Evolutionary conservation across 2,888 invertebrate species (phyloP), one percentile per base, ranked within the genome.

Genomic region (Mythimna vitellina): DNA sequence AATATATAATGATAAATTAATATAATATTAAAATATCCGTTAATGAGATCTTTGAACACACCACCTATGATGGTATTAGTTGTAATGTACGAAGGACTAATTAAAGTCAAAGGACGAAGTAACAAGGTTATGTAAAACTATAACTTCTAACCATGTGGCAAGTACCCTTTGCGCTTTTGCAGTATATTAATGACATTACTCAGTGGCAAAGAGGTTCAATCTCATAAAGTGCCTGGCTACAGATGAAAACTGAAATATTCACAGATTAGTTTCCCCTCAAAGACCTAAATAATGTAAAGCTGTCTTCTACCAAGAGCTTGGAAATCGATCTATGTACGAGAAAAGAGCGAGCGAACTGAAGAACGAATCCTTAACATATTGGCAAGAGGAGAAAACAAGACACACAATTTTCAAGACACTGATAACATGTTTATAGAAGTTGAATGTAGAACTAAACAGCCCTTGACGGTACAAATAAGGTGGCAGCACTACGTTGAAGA

Each of bases 121-220:
- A 75, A 67, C 20, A 38, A n/a, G 32, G 35, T 46, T 29, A 51
- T 7, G 32, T 57, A n/a, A 32, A 61, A n/a, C 9, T 12, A 56
- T 42, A 49, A 46, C 20, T 25, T 65, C 1, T 25, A 51, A 22
- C 9, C 12, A 77, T 38, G 20, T 22, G 49, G 35, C 25, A 22
- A 53, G 35, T 54, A 54, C 58, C 38, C 14, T 60, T 72, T 70
- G 62, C 25, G 70, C 56, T 70, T 63, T 5, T 71, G 60, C 32
- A 32, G 76, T 76, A 51, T 29, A 46, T 14, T 32, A 62, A 62
- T 32, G 7, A 25, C 14, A 54, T 63, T 60, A 65, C 25, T 25
- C 10, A 25, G 8, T 25, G 9, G n/a, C 32, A 25, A 70, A 51
- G n/a, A 49, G 35, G n/a, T 65, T 35, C 49, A 35, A 42, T 49